Conservation (phyloP, 2,797 vertebrate genomes). For the Alcedo atthis region DNA sequence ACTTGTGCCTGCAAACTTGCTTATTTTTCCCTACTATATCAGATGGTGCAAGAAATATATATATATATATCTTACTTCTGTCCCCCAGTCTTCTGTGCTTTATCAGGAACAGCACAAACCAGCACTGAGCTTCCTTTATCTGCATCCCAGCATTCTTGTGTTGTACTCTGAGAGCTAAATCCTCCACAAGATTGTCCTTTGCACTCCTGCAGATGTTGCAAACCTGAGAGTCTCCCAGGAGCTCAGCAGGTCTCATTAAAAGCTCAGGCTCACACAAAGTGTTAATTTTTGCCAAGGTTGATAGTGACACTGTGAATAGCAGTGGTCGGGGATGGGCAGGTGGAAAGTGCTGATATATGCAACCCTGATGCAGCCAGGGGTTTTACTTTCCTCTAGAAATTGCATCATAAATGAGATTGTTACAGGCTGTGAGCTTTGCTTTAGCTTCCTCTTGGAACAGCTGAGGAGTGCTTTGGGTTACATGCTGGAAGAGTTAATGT, state of each 20-base stretch:
- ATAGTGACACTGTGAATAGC: neutral
- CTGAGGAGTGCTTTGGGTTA: neutral
- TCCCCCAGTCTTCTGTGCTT: neutral
- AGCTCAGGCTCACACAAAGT: neutral
- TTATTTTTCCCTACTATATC: neutral
- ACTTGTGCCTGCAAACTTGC: neutral
- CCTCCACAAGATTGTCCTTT: neutral
- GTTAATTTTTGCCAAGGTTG: neutral
- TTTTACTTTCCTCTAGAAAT: neutral
- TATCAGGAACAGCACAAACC: neutral
- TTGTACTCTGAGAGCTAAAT: neutral
- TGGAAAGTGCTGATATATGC: neutral
- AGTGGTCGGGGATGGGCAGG: neutral
- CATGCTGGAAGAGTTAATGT: neutral
- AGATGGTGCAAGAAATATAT: neutral
- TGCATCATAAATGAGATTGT: neutral
- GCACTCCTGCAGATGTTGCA: neutral
- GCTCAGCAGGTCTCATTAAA: neutral
- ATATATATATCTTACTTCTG: neutral
- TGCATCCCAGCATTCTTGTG: neutral
- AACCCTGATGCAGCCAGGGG: neutral
- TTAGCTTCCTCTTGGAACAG: neutral
- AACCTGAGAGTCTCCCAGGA: neutral
- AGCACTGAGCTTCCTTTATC: neutral
- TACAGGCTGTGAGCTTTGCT: neutral